phyloP scores from a whole-genome alignment of 2,888 invertebrate species.

The Dryobotodes eremita region DNA sequence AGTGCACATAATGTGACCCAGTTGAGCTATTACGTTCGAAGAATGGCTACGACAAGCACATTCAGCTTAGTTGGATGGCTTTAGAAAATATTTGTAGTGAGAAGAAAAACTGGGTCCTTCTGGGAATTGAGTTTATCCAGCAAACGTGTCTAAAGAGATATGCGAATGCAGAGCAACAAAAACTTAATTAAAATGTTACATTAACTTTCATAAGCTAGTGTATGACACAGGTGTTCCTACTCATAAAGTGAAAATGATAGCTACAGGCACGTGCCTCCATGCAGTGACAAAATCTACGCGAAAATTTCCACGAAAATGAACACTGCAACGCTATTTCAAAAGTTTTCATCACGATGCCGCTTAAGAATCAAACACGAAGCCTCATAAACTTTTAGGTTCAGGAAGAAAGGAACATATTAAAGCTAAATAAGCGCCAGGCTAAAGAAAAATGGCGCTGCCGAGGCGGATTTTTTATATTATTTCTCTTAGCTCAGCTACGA shows the following conservation, averaged over 20 bases:
- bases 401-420: conserved; percentile 66
- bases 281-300: conserved; percentile 32
- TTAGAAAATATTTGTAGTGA: conserved; percentile 39
- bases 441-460: conserved; percentile 70
- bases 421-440: conserved; percentile 71
- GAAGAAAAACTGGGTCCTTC: conserved; percentile 6
- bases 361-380: conserved; percentile 65
- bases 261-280: conserved; percentile 20
- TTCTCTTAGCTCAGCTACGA: conserved; percentile 57
- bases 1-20: conserved; percentile 62
- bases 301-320: conserved; percentile 25
- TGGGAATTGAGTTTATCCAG: conserved; percentile 9
- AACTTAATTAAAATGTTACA: conserved; percentile 14
- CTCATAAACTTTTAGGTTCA: conserved; percentile 69
- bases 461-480: conserved; percentile 64
- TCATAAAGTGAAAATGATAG: conserved; percentile 7
- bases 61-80: conserved; percentile 46
- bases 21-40: conserved; percentile 53
- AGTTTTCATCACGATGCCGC: conserved; percentile 64
- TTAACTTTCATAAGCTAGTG: conserved; percentile 21
- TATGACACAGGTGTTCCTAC: conserved; percentile 9
- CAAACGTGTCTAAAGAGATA: neutral
- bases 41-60: conserved; percentile 53
- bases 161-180: conserved; percentile 6
- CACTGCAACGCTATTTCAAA: conserved; percentile 51